Percentiles rank a stretch among this genome's conserved stretches.
Conservation (phyloP, 2,888 invertebrate species). For the Caenorhabditis sp. region DNA sequence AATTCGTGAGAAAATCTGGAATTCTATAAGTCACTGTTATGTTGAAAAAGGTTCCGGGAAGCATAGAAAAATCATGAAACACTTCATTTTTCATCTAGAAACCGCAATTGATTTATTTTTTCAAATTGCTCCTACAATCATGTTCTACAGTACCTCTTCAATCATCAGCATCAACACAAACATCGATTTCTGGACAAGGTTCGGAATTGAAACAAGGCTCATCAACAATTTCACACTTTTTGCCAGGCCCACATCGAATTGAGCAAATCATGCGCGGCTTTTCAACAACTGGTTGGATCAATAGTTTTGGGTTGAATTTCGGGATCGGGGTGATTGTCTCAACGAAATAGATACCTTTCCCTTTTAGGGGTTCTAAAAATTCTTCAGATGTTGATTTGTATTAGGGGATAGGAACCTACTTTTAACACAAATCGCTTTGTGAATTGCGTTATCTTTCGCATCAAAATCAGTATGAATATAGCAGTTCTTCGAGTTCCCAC, state of each 20-base stretch:
- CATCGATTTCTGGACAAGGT: conserved; percentile 15
- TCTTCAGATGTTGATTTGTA: background rate
- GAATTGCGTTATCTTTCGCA: too few species aligned
- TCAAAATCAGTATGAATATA: background rate
- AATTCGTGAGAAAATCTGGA: too few species aligned
- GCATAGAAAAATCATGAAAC: too few species aligned
- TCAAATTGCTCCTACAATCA: too few species aligned
- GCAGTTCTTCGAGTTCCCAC: background rate
- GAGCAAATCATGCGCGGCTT: background rate
- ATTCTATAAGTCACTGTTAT: too few species aligned
- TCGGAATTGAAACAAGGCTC: conserved; percentile 11
- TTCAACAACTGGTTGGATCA: background rate
- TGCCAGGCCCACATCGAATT: conserved; percentile 8
- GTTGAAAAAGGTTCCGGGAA: too few species aligned
- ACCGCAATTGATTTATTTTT: too few species aligned
- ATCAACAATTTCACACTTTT: conserved; percentile 30
- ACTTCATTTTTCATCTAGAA: too few species aligned
- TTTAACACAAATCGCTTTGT: background rate
- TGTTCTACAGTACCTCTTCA: too few species aligned
- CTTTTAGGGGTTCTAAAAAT: background rate
- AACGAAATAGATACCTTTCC: background rate
- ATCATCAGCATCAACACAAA: conserved; percentile 20
- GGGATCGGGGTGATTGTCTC: background rate
- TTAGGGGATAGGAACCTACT: background rate
- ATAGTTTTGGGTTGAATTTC: background rate